Conservation (phyloP, 2,113 vertebrate species). For the Oryzias woworae region DNA sequence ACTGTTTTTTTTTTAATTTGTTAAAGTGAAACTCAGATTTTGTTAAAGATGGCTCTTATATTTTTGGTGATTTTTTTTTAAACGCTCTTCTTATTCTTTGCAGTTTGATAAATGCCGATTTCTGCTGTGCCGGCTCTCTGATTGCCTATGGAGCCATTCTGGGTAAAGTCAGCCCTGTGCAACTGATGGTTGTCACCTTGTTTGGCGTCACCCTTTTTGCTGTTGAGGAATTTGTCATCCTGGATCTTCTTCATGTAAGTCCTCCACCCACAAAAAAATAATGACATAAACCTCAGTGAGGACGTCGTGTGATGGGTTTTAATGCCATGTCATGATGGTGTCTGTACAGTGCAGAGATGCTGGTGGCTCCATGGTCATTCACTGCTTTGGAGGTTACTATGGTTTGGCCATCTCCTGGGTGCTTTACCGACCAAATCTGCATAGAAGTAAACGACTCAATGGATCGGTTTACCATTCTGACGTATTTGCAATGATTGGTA, state of each 20-base stretch:
- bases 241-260: conserved; percentile 88
- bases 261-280: background rate
- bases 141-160: conserved; percentile 93
- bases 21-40: background rate
- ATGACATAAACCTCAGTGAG: too few relatives aligned
- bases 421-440: conserved; percentile 87
- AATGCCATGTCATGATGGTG: background rate
- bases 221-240: conserved; percentile 91
- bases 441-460: conserved; percentile 83
- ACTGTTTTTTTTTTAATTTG: background rate
- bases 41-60: background rate
- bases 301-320: background rate
- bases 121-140: conserved; percentile 89
- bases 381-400: conserved; percentile 93
- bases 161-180: conserved; percentile 93
- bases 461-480: conserved; percentile 88
- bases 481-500: conserved; percentile 95
- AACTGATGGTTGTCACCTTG: conserved; percentile 89
- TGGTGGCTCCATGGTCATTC: conserved; percentile 96
- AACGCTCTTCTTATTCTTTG: background rate
- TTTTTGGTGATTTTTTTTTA: background rate
- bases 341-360: conserved; percentile 86
- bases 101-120: conserved; percentile 96
- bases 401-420: conserved; percentile 89
- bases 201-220: conserved; percentile 90